A percentile compares a stretch with the other conserved stretches of the same genome.
These are phyloP conservation scores for Calypte anna DNA, from an alignment of 2,113 vertebrate species.

Conservation along the genomic window DNA sequence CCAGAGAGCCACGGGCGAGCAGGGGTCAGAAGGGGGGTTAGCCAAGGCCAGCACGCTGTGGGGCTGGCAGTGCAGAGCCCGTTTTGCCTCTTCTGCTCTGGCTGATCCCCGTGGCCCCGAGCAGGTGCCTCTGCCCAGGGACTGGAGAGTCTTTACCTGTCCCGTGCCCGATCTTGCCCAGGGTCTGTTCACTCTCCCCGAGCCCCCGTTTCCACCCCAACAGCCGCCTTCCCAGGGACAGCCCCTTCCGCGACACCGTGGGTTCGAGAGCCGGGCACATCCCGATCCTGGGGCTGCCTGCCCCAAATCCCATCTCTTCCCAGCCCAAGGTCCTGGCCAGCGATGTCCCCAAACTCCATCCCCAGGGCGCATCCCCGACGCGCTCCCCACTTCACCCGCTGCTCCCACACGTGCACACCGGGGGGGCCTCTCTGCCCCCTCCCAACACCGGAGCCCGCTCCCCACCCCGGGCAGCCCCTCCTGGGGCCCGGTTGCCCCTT, in stretches of 20 bases:
- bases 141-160: neutral
- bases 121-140: neutral
- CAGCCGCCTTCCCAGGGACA: neutral
- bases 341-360: neutral
- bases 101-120: neutral
- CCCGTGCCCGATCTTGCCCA: rapidly evolving
- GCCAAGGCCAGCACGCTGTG: rapidly evolving
- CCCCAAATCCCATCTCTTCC: neutral
- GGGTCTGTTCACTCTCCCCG: rapidly evolving
- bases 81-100: neutral
- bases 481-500: constrained; percentile 42
- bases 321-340: neutral
- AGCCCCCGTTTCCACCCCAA: rapidly evolving
- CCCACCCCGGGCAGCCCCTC: neutral
- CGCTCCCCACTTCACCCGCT: neutral
- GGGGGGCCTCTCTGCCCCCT: neutral
- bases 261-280: neutral
- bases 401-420: neutral
- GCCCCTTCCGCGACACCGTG: neutral
- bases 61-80: neutral
- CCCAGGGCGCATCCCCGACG: neutral
- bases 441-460: neutral
- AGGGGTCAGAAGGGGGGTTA: neutral
- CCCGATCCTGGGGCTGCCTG: neutral
- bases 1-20: neutral